These are phyloP conservation scores for Rhinoraja longicauda DNA, from an alignment of 2,797 vertebrate species.

Conservation along the genomic window DNA sequence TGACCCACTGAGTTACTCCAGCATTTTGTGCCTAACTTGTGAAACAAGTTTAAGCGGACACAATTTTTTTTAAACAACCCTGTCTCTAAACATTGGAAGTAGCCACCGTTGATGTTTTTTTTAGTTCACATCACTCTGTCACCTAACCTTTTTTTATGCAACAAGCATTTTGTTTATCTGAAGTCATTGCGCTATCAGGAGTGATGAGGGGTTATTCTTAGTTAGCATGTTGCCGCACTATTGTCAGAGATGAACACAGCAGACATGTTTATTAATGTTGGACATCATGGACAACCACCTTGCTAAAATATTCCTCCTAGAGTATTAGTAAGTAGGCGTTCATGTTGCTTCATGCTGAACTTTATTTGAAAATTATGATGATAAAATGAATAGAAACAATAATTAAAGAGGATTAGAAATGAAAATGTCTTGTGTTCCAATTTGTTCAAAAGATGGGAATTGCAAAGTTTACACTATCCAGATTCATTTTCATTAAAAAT, in stretches of 20 bases:
- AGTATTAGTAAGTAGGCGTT: neutral
- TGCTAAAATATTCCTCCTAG: neutral
- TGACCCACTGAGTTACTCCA: too few species aligned
- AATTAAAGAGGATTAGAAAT: neutral
- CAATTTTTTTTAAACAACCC: neutral
- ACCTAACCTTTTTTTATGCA: neutral
- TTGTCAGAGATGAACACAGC: neutral
- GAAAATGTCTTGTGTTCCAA: neutral
- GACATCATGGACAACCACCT: neutral
- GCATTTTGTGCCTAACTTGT: neutral
- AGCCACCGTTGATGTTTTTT: neutral
- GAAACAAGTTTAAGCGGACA: neutral
- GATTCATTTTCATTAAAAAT: neutral
- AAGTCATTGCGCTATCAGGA: neutral
- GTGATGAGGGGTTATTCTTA: neutral
- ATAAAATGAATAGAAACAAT: neutral
- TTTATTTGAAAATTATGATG: neutral
- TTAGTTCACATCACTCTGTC: neutral
- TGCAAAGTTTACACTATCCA: neutral
- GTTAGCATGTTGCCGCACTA: neutral
- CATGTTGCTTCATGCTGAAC: neutral
- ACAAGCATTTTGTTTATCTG: neutral
- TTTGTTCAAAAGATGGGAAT: neutral
- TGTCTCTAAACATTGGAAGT: neutral
- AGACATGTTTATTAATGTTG: neutral